Base-by-base conservation (phyloP, 2,888 invertebrate genomes). In the Sepiola atlantica region DNA sequence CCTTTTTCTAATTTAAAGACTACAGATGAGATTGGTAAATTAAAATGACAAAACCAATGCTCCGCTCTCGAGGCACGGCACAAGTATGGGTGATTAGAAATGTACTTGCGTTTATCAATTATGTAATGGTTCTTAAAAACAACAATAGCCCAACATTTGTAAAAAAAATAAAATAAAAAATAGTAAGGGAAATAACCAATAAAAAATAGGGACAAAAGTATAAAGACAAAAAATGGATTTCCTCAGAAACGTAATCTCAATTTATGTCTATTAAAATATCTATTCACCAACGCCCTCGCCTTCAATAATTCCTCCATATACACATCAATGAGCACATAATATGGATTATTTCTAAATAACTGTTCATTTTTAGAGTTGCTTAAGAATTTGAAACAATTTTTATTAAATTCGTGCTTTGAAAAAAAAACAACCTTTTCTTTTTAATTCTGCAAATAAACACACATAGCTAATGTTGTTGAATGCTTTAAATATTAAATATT, bases 1-100 rank as follows among this genome's bases (percentile, higher is more conserved):
- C 77, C 32, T n/a, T 77, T 32, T 45, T 77, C n/a, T 21, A 77
- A 77, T 77, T 77, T 77, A 32, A 77, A 77, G 77, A 77, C 32
- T n/a, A 77, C 77, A 77, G n/a, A n/a, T 77, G 77, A 77, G 77
- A n/a, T n/a, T 77, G 77, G 77, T 77, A 77, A 77, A 77, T 77
- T 77, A 77, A 77, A 77, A 77, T 77, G 32, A 77, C 77, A 77
- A 77, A 77, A 77, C 77, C 77, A 77, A 77, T 77, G 77, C n/a
- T 77, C 32, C n/a, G 14, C 32, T 77, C n/a, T 77, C 77, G n/a
- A 77, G 77, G 77, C 77, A 77, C 77, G n/a, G n/a, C n/a, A 77
- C 77, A 77, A 77, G 77, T 77, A 77, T 77, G 77, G n/a, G n/a
- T 77, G 77, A 77, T 77, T 77, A n/a, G 77, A n/a, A 77, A 77